Evolutionary conservation across 2,113 vertebrate species (phyloP).

Genomic region (Thunnus thynnus): DNA sequence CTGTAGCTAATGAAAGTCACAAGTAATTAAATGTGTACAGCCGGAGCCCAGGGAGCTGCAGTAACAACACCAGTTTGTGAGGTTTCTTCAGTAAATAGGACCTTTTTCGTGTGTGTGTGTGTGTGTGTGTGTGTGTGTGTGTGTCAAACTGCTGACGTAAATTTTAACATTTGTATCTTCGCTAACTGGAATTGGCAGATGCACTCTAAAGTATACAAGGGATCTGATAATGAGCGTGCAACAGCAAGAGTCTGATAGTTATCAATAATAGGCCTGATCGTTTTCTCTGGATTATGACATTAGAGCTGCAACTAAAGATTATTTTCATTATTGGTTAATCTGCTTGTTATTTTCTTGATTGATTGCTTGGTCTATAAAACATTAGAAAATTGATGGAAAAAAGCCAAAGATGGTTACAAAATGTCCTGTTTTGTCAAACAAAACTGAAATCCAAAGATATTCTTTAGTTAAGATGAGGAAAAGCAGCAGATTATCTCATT

Average conservation of each 20-base stretch:
- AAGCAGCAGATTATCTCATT: too few relatives aligned
- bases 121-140: background rate
- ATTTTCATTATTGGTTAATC: too few relatives aligned
- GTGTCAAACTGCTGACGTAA: background rate
- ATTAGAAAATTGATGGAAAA: too few relatives aligned
- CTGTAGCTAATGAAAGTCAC: conserved; percentile 71
- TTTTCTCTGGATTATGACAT: background rate
- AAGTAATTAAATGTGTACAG: conserved; percentile 71
- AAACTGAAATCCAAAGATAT: too few relatives aligned
- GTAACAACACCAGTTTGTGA: conserved; percentile 39
- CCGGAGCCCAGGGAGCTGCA: conserved; percentile 26
- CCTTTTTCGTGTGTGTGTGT: conserved; percentile 9
- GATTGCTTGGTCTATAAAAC: too few relatives aligned
- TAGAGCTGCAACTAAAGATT: too few relatives aligned
- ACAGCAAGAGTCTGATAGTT: background rate
- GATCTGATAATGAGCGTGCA: background rate
- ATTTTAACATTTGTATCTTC: background rate
- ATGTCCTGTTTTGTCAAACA: too few relatives aligned
- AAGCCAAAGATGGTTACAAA: too few relatives aligned
- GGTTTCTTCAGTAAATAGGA: conserved; percentile 22
- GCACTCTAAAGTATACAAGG: background rate
- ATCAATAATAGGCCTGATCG: background rate
- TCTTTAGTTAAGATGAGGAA: too few relatives aligned
- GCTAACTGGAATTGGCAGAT: background rate
- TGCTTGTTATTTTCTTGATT: too few relatives aligned